Evolutionary conservation across 1,140 invertebrate species (phyloP).

Genomic region (Solenopsis fugax): DNA sequence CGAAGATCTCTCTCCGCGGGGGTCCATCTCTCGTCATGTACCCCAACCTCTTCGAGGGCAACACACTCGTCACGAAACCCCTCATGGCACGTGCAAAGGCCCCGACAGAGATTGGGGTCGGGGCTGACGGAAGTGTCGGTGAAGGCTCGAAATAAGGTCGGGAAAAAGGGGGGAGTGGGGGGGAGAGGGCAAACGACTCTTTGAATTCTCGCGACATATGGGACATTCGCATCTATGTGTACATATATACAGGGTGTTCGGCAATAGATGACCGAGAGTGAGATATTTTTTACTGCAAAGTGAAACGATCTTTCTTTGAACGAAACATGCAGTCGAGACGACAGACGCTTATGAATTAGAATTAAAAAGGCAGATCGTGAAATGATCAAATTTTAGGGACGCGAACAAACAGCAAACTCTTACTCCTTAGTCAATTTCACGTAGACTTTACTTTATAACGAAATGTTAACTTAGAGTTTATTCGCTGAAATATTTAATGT

Average conservation of each 20-base stretch:
- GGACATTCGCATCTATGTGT: conserved; percentile 46
- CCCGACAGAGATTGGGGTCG: conserved; percentile 38
- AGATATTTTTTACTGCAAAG: neutral
- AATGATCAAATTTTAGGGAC: neutral
- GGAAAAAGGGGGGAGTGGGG: neutral
- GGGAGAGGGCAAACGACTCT: conserved; percentile 44
- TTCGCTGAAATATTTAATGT: conserved; percentile 5
- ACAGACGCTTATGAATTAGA: neutral
- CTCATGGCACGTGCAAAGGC: conserved; percentile 29
- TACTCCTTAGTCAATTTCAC: neutral
- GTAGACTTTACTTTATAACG: neutral
- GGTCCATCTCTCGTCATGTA: conserved; percentile 51
- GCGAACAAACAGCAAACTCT: neutral
- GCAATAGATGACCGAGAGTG: neutral
- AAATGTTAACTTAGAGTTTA: conserved; percentile 25
- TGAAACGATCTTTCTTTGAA: neutral
- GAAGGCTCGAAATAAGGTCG: conserved; percentile 56
- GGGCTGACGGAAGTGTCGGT: conserved; percentile 35
- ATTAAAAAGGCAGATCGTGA: neutral
- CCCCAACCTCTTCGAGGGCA: conserved; percentile 39
- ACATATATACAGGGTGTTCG: conserved; percentile 41
- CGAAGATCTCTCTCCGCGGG: conserved; percentile 44
- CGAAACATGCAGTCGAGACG: neutral
- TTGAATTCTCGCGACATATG: conserved; percentile 56
- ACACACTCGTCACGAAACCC: conserved; percentile 42